Evolutionary conservation across 37 sponge, comb jelly and placozoan species (phyloP).

Genomic region (Sycon ciliatum): DNA sequence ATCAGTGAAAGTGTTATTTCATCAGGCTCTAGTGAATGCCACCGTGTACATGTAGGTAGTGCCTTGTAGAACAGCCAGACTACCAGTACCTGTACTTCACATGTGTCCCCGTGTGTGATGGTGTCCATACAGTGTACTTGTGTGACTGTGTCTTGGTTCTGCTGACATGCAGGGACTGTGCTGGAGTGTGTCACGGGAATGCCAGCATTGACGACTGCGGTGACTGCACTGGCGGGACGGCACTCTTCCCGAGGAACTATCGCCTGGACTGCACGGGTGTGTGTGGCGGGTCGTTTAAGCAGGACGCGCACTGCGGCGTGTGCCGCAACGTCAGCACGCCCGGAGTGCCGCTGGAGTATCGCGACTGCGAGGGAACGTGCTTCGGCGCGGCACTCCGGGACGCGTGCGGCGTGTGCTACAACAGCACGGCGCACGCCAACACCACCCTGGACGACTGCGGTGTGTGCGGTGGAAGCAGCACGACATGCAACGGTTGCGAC

Average conservation of each 20-base stretch:
- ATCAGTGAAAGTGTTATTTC: no score
- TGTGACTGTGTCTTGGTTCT: no score
- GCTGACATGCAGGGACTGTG: constrained; percentile 73
- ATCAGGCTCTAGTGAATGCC: no score
- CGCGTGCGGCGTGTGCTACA: constrained; percentile 57
- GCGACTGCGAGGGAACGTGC: constrained; percentile 65
- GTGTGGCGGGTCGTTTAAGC: constrained; percentile 53
- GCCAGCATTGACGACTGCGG: constrained; percentile 61
- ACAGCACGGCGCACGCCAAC: constrained; percentile 32
- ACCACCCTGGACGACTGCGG: constrained; percentile 58
- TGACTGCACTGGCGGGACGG: constrained; percentile 56
- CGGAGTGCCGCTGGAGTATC: constrained; percentile 27
- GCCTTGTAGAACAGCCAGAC: no score
- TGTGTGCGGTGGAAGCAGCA: constrained; percentile 58
- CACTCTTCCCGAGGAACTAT: constrained; percentile 28
- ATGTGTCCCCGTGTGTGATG: no score
- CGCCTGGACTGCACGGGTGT: constrained; percentile 67
- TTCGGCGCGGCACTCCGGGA: constrained; percentile 63
- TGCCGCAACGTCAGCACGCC: constrained; percentile 50
- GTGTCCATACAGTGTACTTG: no score
- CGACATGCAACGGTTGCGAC: constrained; percentile 73
- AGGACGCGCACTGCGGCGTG: constrained; percentile 55
- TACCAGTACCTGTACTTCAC: no score
- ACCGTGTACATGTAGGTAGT: no score
- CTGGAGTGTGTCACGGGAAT: constrained; percentile 56